A percentile compares a stretch with the other conserved stretches of the same genome.
phyloP scores from a whole-genome alignment of 2,113 vertebrate species.

The Rhabdomys dilectus region DNA sequence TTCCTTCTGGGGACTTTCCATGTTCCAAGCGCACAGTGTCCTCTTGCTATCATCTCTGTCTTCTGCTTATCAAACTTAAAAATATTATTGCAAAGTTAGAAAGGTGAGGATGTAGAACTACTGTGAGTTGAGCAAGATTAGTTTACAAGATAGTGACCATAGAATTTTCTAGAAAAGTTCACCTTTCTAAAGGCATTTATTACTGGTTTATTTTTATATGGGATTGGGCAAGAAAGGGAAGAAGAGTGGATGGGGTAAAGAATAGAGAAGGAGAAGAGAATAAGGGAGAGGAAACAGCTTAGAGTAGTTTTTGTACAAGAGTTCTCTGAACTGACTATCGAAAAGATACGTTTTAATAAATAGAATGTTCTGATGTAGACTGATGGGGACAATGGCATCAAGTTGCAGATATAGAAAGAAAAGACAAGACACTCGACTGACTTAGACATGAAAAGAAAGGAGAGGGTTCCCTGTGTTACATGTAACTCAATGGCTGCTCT shows the following conservation, averaged over 20 bases:
- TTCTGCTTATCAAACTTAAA: not conserved
- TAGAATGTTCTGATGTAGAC: not conserved
- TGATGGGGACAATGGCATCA: not conserved
- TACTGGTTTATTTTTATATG: not conserved
- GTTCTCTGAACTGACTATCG: not conserved
- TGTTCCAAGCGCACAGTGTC: not conserved
- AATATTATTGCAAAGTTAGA: constrained; percentile 8
- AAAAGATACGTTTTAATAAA: not conserved
- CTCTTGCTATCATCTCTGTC: not conserved
- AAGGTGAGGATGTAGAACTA: not conserved
- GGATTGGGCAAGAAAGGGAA: constrained; percentile 74
- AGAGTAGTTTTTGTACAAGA: not conserved
- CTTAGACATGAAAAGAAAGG: not conserved
- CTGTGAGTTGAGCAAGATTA: not conserved
- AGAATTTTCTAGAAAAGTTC: constrained; percentile 54
- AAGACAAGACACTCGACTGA: not conserved
- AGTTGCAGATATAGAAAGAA: not conserved
- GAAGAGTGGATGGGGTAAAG: no score
- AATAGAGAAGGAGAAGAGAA: not conserved
- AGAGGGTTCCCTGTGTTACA: no score
- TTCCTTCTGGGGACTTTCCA: not conserved
- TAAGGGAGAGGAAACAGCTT: not conserved
- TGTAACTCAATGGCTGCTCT: no score
- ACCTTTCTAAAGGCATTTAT: not conserved
- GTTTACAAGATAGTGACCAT: not conserved